Evolutionary conservation across 92 coral and sea anemone species (phyloP).

Genomic region (Porites divaricata): DNA sequence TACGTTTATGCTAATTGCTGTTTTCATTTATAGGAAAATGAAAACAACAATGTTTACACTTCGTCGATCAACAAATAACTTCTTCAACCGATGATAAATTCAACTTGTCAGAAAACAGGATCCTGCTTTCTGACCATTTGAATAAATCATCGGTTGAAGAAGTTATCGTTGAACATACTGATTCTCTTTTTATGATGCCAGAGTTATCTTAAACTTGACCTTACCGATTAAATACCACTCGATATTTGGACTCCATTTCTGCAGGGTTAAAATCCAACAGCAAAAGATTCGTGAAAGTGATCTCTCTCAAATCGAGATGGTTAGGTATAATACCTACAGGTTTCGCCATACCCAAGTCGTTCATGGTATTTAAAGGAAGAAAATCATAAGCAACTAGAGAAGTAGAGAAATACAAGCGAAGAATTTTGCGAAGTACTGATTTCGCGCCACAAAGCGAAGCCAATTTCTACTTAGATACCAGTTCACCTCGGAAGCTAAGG

Average conservation of each 20-base stretch:
- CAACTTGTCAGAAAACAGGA: too few species aligned
- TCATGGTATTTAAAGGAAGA: not conserved
- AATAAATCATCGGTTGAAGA: not conserved
- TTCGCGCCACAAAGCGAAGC: slow-evolving; percentile 40
- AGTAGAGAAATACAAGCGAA: not conserved
- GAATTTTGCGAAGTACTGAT: not conserved
- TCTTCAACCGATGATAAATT: too few species aligned
- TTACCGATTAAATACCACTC: slow-evolving; percentile 96
- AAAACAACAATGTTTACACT: too few species aligned
- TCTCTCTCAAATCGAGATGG: slow-evolving; percentile 89
- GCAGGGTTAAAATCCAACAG: slow-evolving; percentile 93
- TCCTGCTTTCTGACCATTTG: too few species aligned
- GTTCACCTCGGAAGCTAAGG: not conserved
- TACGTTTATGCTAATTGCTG: too few species aligned
- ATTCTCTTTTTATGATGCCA: not conserved
- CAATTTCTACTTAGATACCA: not conserved
- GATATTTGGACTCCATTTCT: slow-evolving; percentile 91
- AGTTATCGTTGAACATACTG: not conserved
- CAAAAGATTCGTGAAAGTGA: slow-evolving; percentile 87
- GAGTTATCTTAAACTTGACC: not conserved
- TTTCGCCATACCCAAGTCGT: slow-evolving; percentile 17
- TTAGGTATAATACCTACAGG: slow-evolving; percentile 82
- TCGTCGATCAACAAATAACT: too few species aligned
- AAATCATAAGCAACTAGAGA: not conserved
- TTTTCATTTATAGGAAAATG: too few species aligned